These are phyloP conservation scores for Phataginus tricuspis DNA, from an alignment of 2,797 vertebrate species.

Conservation along the genomic window DNA sequence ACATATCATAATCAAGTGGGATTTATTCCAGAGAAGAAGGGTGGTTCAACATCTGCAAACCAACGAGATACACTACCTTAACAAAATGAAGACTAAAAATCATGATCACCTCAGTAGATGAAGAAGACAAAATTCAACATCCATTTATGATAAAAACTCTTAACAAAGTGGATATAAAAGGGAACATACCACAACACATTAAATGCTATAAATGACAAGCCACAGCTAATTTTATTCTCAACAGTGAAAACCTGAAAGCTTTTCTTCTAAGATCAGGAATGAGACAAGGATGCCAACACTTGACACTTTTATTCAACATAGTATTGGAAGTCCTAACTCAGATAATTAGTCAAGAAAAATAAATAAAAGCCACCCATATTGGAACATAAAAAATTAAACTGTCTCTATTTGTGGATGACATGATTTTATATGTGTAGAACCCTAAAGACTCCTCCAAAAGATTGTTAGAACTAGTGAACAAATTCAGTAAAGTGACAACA, in stretches of 20 bases:
- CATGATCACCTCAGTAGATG: neutral
- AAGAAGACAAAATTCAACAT: neutral
- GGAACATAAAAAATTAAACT: neutral
- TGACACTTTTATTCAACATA: no score
- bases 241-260: neutral
- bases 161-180: neutral
- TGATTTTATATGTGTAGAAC: neutral
- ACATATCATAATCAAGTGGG: neutral
- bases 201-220: neutral
- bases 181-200: neutral
- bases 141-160: neutral
- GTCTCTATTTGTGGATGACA: neutral
- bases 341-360: neutral
- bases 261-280: neutral
- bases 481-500: neutral
- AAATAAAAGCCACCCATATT: neutral
- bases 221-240: neutral
- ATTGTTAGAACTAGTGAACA: neutral
- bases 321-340: neutral
- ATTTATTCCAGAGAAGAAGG: neutral
- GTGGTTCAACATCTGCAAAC: neutral
- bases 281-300: no score
- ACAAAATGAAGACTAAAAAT: neutral
- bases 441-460: neutral
- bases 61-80: neutral